Evolutionary conservation across 2,113 vertebrate species (phyloP).

Genomic region (Malurus elegans): DNA sequence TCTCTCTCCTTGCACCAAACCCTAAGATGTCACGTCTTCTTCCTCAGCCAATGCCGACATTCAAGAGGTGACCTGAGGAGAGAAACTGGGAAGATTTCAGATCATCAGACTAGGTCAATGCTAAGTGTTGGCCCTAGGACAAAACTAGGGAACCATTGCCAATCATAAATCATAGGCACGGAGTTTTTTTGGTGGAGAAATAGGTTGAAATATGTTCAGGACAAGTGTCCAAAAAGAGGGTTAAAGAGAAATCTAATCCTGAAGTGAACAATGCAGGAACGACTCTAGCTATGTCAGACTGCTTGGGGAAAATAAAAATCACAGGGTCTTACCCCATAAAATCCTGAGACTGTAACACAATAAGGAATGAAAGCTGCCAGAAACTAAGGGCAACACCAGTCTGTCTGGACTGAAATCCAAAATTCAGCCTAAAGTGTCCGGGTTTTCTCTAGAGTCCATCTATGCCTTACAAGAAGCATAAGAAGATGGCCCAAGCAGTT

Average conservation of each 20-base stretch:
- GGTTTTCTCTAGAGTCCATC: not conserved
- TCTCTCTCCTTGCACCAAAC: not conserved
- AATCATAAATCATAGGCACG: not conserved
- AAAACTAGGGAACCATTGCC: not conserved
- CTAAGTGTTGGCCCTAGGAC: not conserved
- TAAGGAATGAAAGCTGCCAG: not conserved
- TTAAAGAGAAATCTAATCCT: not conserved
- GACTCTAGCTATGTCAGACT: not conserved
- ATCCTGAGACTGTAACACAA: not conserved
- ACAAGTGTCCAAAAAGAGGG: not conserved
- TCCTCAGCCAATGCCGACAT: not conserved
- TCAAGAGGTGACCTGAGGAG: not conserved
- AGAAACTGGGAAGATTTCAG: not conserved
- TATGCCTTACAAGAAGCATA: not conserved
- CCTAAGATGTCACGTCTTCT: not conserved
- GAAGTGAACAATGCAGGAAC: not conserved
- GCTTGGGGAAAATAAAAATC: not conserved
- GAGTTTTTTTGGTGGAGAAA: not conserved
- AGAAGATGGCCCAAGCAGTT: not conserved
- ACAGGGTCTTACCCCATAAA: not conserved
- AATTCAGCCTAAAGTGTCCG: not conserved
- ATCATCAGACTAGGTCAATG: not conserved
- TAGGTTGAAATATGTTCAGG: not conserved
- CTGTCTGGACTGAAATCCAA: not conserved
- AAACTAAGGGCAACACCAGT: rapidly evolving